Conservation (phyloP, 2,797 vertebrate genomes). For the Acanthurus leucopareius region DNA sequence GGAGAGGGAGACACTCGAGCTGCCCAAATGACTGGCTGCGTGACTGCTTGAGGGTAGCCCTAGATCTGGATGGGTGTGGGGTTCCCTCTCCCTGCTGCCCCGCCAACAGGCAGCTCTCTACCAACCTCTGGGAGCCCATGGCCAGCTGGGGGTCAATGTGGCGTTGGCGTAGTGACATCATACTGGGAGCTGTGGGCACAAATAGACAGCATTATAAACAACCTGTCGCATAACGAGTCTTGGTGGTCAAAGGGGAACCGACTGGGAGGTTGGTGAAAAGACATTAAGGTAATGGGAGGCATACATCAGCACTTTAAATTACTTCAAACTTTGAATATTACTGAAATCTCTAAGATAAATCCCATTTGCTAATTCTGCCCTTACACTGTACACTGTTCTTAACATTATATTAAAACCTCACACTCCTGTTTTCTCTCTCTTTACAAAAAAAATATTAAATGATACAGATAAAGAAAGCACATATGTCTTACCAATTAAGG, state of each 20-base stretch:
- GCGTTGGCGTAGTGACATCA: slow-evolving; percentile 95
- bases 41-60: slow-evolving; percentile 86
- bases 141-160: slow-evolving; percentile 92
- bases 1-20: slow-evolving; percentile 82
- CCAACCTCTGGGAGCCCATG: slow-evolving; percentile 98
- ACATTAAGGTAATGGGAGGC: slow-evolving; percentile 35
- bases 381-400: not conserved
- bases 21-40: slow-evolving; percentile 92
- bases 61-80: slow-evolving; percentile 82
- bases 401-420: slow-evolving; percentile 34
- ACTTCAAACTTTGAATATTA: not conserved
- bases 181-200: slow-evolving; percentile 91
- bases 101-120: slow-evolving; percentile 89
- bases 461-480: slow-evolving; percentile 12
- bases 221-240: not conserved
- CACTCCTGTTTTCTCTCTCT: slow-evolving; percentile 40
- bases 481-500: slow-evolving; percentile 19
- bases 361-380: not conserved
- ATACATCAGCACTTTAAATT: not conserved
- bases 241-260: slow-evolving; percentile 16
- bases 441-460: slow-evolving; percentile 9
- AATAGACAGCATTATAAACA: slow-evolving; percentile 62
- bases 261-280: slow-evolving; percentile 31
- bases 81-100: slow-evolving; percentile 84
- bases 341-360: not conserved